These are phyloP conservation scores for Lasioglossum figueresi DNA, from an alignment of 2,888 invertebrate genomes.

Conservation along the genomic window DNA sequence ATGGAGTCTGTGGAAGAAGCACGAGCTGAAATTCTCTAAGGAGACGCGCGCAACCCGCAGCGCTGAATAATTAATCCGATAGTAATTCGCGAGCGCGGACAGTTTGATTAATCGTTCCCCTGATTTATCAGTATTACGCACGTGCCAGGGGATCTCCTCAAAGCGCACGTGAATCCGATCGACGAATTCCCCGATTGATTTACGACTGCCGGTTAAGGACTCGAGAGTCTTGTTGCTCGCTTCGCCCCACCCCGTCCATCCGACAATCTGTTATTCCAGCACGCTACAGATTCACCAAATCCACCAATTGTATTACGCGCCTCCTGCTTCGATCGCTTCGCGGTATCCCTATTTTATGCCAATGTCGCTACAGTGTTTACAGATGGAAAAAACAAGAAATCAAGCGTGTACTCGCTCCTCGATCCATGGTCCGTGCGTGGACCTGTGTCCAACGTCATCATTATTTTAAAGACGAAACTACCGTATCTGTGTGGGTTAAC, in stretches of 20 bases:
- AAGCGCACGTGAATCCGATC: conserved; percentile 46
- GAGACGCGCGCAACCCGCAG: conserved; percentile 16
- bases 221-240: conserved; percentile 21
- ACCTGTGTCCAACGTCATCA: too few relatives aligned
- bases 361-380: too few relatives aligned
- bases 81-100: conserved; percentile 47
- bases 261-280: conserved; percentile 4
- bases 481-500: too few relatives aligned
- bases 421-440: too few relatives aligned
- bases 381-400: too few relatives aligned
- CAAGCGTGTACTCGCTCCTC: too few relatives aligned
- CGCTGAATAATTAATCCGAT: conserved; percentile 46
- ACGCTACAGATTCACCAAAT: not conserved
- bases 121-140: conserved; percentile 52
- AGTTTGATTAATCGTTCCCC: conserved; percentile 51
- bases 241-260: conserved; percentile 3
- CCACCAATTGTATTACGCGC: not conserved
- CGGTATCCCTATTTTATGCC: too few relatives aligned
- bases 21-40: conserved; percentile 29
- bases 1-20: not conserved
- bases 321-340: too few relatives aligned
- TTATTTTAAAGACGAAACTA: too few relatives aligned
- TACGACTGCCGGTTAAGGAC: conserved; percentile 47
- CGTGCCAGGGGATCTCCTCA: conserved; percentile 45
- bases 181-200: conserved; percentile 54